Conservation (phyloP, 2,113 vertebrate species). For the Lasiurus cinereus region DNA sequence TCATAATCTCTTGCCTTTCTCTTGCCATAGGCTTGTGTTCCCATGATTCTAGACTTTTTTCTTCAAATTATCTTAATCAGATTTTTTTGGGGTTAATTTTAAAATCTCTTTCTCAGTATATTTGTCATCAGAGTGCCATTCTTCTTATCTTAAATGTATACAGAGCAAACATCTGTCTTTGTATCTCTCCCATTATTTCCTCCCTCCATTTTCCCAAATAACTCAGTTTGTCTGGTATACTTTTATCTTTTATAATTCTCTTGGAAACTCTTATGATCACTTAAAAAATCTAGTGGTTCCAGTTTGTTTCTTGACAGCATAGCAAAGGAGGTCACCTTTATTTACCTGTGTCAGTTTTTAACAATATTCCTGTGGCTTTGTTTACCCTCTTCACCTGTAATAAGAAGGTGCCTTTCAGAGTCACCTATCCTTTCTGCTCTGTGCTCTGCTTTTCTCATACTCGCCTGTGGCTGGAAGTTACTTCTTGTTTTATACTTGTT, state of each 20-base stretch:
- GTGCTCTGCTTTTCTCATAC: not conserved
- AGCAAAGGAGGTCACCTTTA: not conserved
- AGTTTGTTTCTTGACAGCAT: slow-evolving; percentile 10
- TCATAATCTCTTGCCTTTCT: not conserved
- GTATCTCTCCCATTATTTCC: not conserved
- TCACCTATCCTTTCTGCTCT: not conserved
- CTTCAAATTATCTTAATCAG: not conserved
- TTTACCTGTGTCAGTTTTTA: not conserved
- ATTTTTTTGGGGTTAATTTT: not conserved
- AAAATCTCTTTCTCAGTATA: not conserved
- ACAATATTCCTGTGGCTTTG: not conserved
- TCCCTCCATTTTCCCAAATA: not conserved
- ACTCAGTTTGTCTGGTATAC: not conserved
- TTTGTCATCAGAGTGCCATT: slow-evolving; percentile 1
- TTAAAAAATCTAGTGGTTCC: not conserved
- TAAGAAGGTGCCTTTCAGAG: not conserved
- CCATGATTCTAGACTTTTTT: slow-evolving; percentile 2
- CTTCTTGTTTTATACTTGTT: not conserved
- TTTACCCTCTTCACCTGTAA: not conserved
- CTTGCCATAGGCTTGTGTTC: slow-evolving; percentile 22
- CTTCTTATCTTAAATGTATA: slow-evolving; percentile 10
- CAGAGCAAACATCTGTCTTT: not conserved
- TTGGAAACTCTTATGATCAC: not conserved
- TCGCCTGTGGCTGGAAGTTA: not conserved
- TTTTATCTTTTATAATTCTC: not conserved